Conservation (phyloP, 1,140 invertebrate species). For the Trichogramma pretiosum region DNA sequence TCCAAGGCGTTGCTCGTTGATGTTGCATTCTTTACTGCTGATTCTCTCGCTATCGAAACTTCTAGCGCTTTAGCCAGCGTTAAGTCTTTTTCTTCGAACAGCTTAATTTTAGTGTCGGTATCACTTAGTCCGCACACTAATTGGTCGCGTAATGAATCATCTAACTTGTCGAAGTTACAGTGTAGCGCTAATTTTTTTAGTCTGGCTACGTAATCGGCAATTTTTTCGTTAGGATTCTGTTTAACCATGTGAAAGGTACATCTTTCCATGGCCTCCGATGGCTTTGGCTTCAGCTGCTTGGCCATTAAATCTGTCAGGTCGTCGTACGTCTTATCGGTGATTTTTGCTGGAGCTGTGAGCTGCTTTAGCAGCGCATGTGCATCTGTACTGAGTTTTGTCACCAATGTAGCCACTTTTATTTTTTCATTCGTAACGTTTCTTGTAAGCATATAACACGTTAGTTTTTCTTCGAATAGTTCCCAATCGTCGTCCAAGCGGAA, state of each 20-base stretch:
- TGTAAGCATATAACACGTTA: too few relatives aligned
- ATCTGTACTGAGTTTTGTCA: too few relatives aligned
- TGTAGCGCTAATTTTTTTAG: constrained; percentile 3
- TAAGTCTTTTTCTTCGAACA: background rate
- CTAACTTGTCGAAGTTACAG: constrained; percentile 5
- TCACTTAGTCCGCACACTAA: constrained; percentile 1
- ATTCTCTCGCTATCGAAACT: background rate
- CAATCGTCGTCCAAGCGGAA: too few relatives aligned
- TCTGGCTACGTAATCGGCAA: constrained; percentile 4
- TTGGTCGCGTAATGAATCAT: constrained; percentile 3
- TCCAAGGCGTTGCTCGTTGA: background rate
- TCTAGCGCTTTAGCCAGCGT: background rate
- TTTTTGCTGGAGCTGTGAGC: background rate
- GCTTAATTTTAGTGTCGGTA: background rate
- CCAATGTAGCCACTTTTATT: too few relatives aligned
- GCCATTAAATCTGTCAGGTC: constrained; percentile 1
- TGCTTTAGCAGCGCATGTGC: too few relatives aligned
- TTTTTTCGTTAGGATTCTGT: background rate
- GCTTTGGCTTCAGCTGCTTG: constrained; percentile 4
- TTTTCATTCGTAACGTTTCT: too few relatives aligned
- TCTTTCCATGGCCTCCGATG: constrained; percentile 11
- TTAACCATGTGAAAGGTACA: constrained; percentile 5
- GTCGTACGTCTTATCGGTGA: background rate
- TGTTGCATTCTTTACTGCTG: constrained; percentile 1
- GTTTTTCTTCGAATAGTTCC: too few relatives aligned